These are phyloP conservation scores for Plecturocebus donacophilus DNA, from an alignment of 2,113 vertebrate species.

Conservation along the genomic window DNA sequence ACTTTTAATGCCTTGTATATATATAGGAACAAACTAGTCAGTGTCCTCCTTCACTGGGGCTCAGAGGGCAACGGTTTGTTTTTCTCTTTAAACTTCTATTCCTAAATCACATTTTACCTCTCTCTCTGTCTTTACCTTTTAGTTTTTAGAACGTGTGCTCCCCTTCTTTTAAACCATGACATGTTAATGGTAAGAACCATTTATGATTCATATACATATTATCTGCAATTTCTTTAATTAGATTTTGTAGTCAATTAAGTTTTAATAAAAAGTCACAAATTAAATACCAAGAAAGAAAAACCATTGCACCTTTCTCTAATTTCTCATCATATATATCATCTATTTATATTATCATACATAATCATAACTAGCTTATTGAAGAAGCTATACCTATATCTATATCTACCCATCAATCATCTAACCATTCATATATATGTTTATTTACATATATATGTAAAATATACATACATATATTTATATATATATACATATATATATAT, in stretches of 20 bases:
- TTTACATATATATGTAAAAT: neutral
- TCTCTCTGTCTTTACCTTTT: neutral
- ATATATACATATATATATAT: neutral
- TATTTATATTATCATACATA: neutral
- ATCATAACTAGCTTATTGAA: neutral
- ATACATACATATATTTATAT: neutral
- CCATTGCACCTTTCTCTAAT: neutral
- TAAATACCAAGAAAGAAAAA: neutral
- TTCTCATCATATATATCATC: neutral
- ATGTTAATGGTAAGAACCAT: neutral
- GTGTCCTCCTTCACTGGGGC: rapidly evolving
- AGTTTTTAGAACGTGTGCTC: neutral
- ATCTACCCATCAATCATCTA: neutral
- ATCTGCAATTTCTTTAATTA: neutral
- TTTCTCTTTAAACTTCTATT: neutral
- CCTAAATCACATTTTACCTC: neutral
- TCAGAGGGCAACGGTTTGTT: neutral
- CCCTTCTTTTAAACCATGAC: neutral
- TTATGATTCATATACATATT: neutral
- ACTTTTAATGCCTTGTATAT: neutral
- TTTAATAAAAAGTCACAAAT: neutral
- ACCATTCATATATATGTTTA: neutral
- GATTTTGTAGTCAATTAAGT: neutral
- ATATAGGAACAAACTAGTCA: neutral
- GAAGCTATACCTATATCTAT: neutral